A percentile compares a stretch with the other conserved stretches of the same genome.
Evolutionary conservation across 2,113 vertebrate species (phyloP).

Genomic region (Carassius carassius): DNA sequence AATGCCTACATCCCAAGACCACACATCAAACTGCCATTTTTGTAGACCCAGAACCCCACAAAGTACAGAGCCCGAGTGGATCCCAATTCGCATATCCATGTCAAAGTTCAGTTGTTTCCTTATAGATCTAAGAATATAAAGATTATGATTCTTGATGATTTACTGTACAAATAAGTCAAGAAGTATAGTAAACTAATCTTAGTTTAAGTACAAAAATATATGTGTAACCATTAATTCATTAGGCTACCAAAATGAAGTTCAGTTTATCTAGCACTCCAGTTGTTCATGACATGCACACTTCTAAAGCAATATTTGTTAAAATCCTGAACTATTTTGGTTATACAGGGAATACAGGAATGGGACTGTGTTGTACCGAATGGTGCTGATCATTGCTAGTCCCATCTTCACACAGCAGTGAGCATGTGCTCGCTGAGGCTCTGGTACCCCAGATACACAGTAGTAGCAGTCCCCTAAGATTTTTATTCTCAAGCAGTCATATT

Average conservation of each 20-base stretch:
- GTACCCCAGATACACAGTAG: slow-evolving; percentile 94
- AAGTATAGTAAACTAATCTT: too few relatives aligned
- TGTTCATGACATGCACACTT: background rate
- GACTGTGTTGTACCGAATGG: too few relatives aligned
- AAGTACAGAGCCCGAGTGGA: slow-evolving; percentile 78
- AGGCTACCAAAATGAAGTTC: background rate
- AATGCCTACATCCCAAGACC: slow-evolving; percentile 77
- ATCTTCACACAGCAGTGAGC: too few relatives aligned
- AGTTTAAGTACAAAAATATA: background rate
- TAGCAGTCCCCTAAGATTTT: slow-evolving; percentile 98
- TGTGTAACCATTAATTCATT: background rate
- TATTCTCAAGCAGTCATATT: slow-evolving; percentile 92
- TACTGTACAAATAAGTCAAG: background rate
- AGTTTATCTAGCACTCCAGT: background rate
- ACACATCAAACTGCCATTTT: slow-evolving; percentile 82
- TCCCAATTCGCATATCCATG: slow-evolving; percentile 78
- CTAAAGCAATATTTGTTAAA: background rate
- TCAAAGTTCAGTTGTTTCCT: slow-evolving; percentile 67
- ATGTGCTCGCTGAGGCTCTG: slow-evolving; percentile 88
- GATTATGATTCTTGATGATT: background rate
- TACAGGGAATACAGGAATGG: too few relatives aligned
- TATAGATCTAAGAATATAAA: slow-evolving; percentile 59
- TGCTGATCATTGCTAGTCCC: too few relatives aligned
- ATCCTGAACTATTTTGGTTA: too few relatives aligned
- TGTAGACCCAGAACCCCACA: slow-evolving; percentile 79